Evolutionary conservation across 37 sponge, comb jelly and placozoan genomes (phyloP), one percentile per base, ranked within the genome.

Genomic region (Cliona cf. orientalis): DNA sequence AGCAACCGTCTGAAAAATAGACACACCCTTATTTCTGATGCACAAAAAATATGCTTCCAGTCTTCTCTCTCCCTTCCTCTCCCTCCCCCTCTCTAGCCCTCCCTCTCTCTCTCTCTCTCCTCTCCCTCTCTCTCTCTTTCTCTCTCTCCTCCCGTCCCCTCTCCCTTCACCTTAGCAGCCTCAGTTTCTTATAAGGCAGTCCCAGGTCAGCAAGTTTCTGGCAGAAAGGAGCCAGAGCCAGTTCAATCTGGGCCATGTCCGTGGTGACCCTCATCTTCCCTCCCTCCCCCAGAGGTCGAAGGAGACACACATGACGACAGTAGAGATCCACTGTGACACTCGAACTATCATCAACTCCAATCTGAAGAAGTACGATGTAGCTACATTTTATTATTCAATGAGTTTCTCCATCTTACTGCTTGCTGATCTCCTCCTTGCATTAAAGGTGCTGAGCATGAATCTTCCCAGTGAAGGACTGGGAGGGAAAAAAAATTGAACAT

Each of bases 241-340:
- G 57, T 58, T 95, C 95, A 37, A 93, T 75, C 86, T 92, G 92
- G 6, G 99, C 91, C 79, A 99, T 90, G 76, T 99, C 99, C 22
- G 94, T 92, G n/a, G 96, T 92, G 29, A 99, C 59, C 66, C 76
- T 82, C 91, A 99, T 83, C 66, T 89, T 91, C 21, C 99, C 99
- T 28, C 79, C 90, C 72, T 96, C 99, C 34, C 89, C 86, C 60
- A 99, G 87, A 7, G 99, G 99, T 33, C 96, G 72, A 36, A 99
- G 66, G 55, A 96, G 58, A 82, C 92, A 86, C 56, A 94, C 80
- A 80, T 96, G 92, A 57, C 92, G 84, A 3, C 96, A 89, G 87
- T 86, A 95, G 44, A 93, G 67, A 37, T 93, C 89, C 46, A 96
- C 32, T 35, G 42, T 72, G n/a, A n/a, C 71, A 80, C 68, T 22